Conservation (phyloP, 2,888 invertebrate genomes). For the Drosophila barbarae region DNA sequence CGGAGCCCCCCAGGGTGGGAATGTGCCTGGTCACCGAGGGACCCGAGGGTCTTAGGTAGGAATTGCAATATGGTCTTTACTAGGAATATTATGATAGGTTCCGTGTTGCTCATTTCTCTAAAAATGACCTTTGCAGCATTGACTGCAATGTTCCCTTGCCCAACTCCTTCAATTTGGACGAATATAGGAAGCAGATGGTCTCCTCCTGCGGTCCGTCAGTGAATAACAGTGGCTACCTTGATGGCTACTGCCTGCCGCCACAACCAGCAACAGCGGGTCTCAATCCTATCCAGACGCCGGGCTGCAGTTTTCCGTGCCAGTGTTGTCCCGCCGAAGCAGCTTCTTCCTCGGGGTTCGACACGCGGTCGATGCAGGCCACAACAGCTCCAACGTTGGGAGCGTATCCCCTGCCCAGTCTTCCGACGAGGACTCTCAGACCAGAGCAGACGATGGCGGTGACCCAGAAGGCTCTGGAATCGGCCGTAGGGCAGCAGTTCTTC, state of each 20-base stretch:
- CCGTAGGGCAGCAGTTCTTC: conserved; percentile 17
- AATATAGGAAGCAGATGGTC: conserved; percentile 25
- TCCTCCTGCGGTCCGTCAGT: neutral
- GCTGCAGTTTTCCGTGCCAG: conserved; percentile 16
- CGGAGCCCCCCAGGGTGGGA: conserved; percentile 42
- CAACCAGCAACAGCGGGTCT: neutral
- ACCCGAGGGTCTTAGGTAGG: conserved; percentile 55
- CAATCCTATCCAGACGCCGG: conserved; percentile 6
- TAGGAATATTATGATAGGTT: neutral
- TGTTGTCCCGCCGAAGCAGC: conserved; percentile 9
- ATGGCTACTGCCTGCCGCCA: conserved; percentile 9
- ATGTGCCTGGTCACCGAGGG: conserved; percentile 56
- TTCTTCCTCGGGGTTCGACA: conserved; percentile 3
- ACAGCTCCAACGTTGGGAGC: neutral
- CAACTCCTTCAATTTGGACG: conserved; percentile 41
- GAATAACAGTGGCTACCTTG: conserved; percentile 5
- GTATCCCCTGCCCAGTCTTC: neutral
- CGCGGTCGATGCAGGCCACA: neutral
- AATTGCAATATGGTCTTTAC: neutral
- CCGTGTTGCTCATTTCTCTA: neutral
- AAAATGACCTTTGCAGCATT: conserved; percentile 27
- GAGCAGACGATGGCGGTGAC: neutral
- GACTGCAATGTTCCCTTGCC: conserved; percentile 60
- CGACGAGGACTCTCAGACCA: neutral
- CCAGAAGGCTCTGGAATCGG: neutral